These are phyloP conservation scores for Amaurobius ferox DNA, from an alignment of 2,888 invertebrate genomes.

Conservation along the genomic window DNA sequence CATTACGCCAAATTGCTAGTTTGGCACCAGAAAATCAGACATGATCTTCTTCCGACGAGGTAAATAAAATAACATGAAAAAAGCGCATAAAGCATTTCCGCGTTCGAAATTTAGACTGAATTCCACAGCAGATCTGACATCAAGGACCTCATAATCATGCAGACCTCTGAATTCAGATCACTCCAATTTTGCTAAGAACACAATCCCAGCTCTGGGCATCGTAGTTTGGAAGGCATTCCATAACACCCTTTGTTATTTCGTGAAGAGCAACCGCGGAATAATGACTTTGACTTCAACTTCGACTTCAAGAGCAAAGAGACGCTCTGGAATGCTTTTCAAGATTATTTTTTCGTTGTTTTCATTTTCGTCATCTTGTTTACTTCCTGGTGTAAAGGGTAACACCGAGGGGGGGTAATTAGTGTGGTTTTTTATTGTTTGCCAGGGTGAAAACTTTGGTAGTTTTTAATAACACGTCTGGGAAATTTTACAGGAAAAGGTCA, in stretches of 20 bases:
- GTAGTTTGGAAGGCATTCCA: too few relatives aligned
- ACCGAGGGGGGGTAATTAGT: neutral
- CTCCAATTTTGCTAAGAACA: neutral
- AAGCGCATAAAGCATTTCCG: slow-evolving; percentile 1
- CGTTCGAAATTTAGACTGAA: neutral
- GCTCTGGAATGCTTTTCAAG: neutral
- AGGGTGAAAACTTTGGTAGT: neutral
- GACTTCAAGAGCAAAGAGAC: neutral
- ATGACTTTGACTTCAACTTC: slow-evolving; percentile 10
- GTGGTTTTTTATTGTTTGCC: neutral
- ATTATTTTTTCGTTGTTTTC: neutral
- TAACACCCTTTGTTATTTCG: neutral
- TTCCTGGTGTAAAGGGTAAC: neutral
- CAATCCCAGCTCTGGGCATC: neutral
- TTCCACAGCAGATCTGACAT: slow-evolving; percentile 43
- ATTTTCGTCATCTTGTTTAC: neutral
- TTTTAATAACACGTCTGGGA: neutral
- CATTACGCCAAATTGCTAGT: neutral
- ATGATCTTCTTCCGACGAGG: slow-evolving; percentile 1
- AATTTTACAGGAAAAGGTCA: neutral
- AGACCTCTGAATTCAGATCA: neutral
- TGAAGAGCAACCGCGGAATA: slow-evolving; percentile 1
- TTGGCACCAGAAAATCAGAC: neutral
- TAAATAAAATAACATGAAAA: neutral
- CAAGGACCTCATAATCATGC: slow-evolving; percentile 29